Percentiles rank a stretch among this genome's conserved stretches.
Conservation (phyloP, 2,797 vertebrate genomes). For the Alosa sapidissima region DNA sequence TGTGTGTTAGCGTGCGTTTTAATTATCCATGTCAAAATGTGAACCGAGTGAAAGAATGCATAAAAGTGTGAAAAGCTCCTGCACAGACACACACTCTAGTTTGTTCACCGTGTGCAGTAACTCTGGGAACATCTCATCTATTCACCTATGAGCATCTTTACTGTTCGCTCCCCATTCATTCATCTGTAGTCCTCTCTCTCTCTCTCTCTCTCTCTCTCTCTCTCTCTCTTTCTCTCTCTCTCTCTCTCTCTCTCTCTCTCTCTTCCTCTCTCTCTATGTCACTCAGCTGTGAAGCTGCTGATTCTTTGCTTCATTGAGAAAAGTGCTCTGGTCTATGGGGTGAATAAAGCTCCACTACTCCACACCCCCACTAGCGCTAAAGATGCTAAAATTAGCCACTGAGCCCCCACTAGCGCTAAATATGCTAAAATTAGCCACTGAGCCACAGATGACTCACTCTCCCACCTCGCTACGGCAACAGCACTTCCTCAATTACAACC, state of each 20-base stretch:
- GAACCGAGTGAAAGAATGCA: no score
- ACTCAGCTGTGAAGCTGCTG: neutral
- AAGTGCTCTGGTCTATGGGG: neutral
- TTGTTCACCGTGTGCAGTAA: no score
- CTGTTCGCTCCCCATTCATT: neutral
- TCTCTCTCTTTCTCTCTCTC: no score
- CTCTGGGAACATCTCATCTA: no score
- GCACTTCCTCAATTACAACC: conserved; percentile 69
- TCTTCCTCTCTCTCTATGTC: no score
- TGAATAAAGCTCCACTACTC: neutral
- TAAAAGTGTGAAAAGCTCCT: no score
- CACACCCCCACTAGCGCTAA: conserved; percentile 52
- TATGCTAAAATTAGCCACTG: conserved; percentile 70
- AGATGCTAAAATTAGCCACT: conserved; percentile 70
- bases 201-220: no score
- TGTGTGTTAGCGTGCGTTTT: no score
- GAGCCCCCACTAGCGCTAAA: conserved; percentile 53
- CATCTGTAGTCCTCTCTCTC: neutral
- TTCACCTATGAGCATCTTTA: no score
- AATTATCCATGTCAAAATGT: no score
- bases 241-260: no score
- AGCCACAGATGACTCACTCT: conserved; percentile 72
- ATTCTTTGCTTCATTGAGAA: conserved; percentile 29
- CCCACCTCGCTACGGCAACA: conserved; percentile 69
- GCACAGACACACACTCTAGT: no score